These are phyloP conservation scores for Gibbula magus DNA, from an alignment of 2,888 invertebrate genomes.

Conservation along the genomic window DNA sequence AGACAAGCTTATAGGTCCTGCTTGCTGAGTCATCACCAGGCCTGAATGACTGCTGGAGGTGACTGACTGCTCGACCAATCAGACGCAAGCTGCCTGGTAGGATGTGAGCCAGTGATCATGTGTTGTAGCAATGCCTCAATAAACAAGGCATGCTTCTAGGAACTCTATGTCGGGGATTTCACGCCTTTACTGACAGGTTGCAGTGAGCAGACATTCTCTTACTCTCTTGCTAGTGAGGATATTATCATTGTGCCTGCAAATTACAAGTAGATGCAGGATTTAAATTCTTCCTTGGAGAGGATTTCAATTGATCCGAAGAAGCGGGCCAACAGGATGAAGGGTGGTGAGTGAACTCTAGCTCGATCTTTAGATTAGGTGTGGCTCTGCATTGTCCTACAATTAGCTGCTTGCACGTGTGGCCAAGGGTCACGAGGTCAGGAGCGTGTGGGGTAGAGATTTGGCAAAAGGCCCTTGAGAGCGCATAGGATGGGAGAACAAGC, in stretches of 20 bases:
- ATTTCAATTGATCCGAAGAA: background rate
- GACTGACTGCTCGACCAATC: slow-evolving; percentile 32
- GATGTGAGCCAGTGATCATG: slow-evolving; percentile 32
- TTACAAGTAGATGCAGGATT: background rate
- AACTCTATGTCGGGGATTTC: background rate
- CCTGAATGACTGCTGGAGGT: slow-evolving; percentile 36
- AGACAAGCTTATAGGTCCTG: background rate
- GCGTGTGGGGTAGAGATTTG: too few relatives aligned
- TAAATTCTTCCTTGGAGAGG: background rate
- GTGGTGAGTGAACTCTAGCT: background rate
- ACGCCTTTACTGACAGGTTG: background rate
- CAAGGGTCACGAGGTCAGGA: too few relatives aligned
- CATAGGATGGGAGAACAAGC: background rate
- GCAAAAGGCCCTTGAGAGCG: too few relatives aligned
- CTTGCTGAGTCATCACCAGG: slow-evolving; percentile 36
- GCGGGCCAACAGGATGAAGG: background rate
- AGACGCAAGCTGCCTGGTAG: slow-evolving; percentile 31
- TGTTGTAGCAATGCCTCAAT: slow-evolving; percentile 12
- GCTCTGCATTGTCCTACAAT: background rate
- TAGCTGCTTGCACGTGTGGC: too few relatives aligned
- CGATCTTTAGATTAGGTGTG: background rate
- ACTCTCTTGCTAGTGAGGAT: background rate
- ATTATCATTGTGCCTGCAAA: background rate
- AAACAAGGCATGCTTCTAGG: slow-evolving; percentile 15
- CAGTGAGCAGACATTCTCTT: background rate